A percentile compares a stretch with the other conserved stretches of the same genome.
Conservation (phyloP, 2,888 invertebrate genomes). For the Stenurella melanura region DNA sequence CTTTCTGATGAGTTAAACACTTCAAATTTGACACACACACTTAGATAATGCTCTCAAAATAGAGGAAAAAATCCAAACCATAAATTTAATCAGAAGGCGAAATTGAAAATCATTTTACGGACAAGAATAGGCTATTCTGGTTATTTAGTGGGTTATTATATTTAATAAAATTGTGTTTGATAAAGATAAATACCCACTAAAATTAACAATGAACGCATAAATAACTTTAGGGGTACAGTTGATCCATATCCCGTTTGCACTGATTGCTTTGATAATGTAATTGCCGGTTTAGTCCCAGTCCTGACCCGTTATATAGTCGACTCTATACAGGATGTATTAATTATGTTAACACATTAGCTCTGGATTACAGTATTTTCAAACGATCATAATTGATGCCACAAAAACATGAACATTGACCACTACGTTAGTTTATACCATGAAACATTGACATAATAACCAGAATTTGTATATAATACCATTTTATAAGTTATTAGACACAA, state of each 20-base stretch:
- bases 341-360: conserved; percentile 28
- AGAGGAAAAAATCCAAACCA: too few relatives aligned
- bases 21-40: too few relatives aligned
- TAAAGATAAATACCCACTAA: conserved; percentile 1
- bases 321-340: conserved; percentile 33
- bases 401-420: not conserved
- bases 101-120: too few relatives aligned
- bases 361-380: conserved; percentile 15
- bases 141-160: too few relatives aligned
- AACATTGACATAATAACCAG: too few relatives aligned
- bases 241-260: conserved; percentile 18
- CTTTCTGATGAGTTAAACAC: too few relatives aligned
- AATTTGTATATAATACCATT: too few relatives aligned
- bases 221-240: conserved; percentile 24
- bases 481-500: too few relatives aligned
- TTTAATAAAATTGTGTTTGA: not conserved
- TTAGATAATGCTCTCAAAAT: too few relatives aligned
- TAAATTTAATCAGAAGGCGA: too few relatives aligned
- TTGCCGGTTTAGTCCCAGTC: conserved; percentile 26
- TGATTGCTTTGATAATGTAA: conserved; percentile 38
- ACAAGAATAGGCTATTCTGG: too few relatives aligned
- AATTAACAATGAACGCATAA: conserved; percentile 22
- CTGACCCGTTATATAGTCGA: conserved; percentile 17
- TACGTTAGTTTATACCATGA: too few relatives aligned
- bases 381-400: not conserved